phyloP scores from a whole-genome alignment of 1,140 invertebrate genomes.

The Caenorhabditis brenneri region DNA sequence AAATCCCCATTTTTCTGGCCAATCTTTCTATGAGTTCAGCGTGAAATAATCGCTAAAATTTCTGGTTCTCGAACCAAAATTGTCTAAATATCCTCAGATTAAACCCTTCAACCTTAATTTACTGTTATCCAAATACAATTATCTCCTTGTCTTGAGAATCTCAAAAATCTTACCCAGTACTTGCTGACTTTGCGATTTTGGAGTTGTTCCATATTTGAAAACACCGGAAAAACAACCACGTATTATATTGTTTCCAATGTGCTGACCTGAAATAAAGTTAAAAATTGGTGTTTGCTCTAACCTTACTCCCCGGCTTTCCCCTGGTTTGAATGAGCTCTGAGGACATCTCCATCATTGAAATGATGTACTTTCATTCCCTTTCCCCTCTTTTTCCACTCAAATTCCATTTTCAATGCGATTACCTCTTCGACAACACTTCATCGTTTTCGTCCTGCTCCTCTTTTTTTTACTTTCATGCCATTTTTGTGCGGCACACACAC shows the following conservation, averaged over 20 bases:
- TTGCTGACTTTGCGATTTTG: constrained; percentile 31
- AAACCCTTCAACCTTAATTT: no score
- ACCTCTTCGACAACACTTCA: neutral
- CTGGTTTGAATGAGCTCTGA: neutral
- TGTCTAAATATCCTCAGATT: no score
- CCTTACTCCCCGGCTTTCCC: neutral
- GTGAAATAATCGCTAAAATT: no score
- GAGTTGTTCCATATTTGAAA: constrained; percentile 44
- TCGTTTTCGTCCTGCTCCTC: neutral
- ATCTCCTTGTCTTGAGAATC: no score
- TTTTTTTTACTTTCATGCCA: neutral
- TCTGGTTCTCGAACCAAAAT: no score
- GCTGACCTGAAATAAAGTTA: constrained; percentile 40
- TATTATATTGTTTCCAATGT: constrained; percentile 49
- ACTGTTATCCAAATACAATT: neutral
- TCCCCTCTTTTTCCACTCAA: constrained; percentile 7
- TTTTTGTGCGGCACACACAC: constrained; percentile 7
- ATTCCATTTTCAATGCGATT: constrained; percentile 41
- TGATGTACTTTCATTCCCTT: constrained; percentile 7
- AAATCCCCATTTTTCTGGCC: no score
- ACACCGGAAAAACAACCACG: constrained; percentile 46
- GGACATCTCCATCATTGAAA: neutral
- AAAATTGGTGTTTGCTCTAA: neutral
- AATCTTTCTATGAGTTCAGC: no score
- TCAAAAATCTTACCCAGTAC: neutral